Evolutionary conservation across 2,888 invertebrate species (phyloP), one percentile per base, ranked within the genome.

Genomic region (Drepana falcataria): DNA sequence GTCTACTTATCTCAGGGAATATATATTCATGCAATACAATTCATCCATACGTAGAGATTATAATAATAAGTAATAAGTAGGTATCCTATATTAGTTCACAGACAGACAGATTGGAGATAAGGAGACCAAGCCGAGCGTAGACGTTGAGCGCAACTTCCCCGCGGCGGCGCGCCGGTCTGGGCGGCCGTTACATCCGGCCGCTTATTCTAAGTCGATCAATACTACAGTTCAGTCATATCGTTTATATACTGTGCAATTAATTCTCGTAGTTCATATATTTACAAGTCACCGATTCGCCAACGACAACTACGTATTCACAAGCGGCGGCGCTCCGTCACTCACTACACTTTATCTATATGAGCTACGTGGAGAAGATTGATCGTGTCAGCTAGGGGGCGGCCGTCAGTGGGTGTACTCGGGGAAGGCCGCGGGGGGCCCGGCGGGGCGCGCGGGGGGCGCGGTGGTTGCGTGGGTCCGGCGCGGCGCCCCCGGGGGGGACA

Each of bases 361-460:
- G 68, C 83, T 83, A 82, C 81, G 72, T 75, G 80, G 83, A 76
- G 69, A 74, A 77, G 70, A 79, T 73, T 91, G 92, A 53, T 48
- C 56, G 51, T 53, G 85, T 92, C 87, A 91, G 49, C 40, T 91
- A 80, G 91, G 91, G 77, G 90, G 84, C 84, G 81, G 82, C 83
- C 84, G 93, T 94, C 94, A 95, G 94, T 95, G 95, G 91, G 94
- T 95, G 93, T 95, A 95, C 91, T 95, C 95, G 83, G 94, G 94
- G 90, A 94, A 94, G 69, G 83, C 77, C 71, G 78, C 85, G 65
- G 91, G 91, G 92, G 53, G 40, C 55, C 49, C 53, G 85, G 92
- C 87, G 91, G 49, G 37, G 91, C 80, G 91, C 91, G 77, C 92
- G 77, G 90, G 84, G 85, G 81, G 83, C 83, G 64, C 64, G 55